These are phyloP conservation scores for Mastigias papua DNA, from an alignment of 30 jellyfish, hydroid and myxozoan genomes.

Conservation along the genomic window DNA sequence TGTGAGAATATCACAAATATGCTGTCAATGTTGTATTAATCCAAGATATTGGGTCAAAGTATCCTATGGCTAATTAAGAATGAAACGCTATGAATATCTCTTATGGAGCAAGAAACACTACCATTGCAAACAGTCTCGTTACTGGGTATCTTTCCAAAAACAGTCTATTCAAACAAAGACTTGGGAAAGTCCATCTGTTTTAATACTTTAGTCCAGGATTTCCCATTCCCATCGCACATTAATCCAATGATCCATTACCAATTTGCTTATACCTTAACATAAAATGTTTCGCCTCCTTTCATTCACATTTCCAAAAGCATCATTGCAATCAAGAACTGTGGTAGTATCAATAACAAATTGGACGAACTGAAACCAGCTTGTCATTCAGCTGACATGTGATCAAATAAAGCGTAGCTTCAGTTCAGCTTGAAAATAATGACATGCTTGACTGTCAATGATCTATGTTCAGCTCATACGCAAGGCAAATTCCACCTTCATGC, in stretches of 20 bases:
- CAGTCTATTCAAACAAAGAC: slow-evolving; percentile 3
- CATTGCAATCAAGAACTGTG: background rate
- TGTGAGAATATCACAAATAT: background rate
- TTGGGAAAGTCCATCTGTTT: slow-evolving; percentile 7
- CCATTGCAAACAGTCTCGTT: slow-evolving; percentile 3
- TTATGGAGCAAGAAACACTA: background rate
- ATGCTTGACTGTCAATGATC: too few relatives aligned
- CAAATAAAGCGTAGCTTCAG: too few relatives aligned
- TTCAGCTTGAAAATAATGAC: too few relatives aligned
- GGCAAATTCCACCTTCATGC: too few relatives aligned
- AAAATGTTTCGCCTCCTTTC: background rate
- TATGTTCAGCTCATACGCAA: too few relatives aligned
- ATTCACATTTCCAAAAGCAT: background rate
- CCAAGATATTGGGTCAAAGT: background rate
- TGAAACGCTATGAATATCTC: slow-evolving; percentile 15
- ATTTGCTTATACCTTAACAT: background rate
- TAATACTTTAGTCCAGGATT: background rate
- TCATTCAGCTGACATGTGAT: too few relatives aligned
- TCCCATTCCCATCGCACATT: background rate
- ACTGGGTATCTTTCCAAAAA: background rate
- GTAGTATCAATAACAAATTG: background rate
- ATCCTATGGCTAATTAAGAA: slow-evolving; percentile 16
- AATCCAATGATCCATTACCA: background rate
- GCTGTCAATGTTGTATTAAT: background rate
- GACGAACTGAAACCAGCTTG: too few relatives aligned